Base-by-base conservation (phyloP, 2,797 vertebrate species). In the Gila robusta region DNA sequence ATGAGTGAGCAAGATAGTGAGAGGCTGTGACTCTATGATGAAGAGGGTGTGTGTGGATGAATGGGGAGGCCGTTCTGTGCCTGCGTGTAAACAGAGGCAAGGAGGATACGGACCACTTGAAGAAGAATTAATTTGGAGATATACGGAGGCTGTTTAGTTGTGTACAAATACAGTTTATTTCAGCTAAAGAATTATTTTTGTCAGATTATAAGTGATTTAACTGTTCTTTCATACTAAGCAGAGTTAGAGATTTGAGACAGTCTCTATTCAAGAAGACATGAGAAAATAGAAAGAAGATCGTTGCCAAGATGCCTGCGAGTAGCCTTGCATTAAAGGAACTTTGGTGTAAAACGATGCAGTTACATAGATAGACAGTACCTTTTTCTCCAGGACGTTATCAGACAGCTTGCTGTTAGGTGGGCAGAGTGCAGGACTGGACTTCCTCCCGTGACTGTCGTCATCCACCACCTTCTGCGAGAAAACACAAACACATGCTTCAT, bases 401-500 rank as follows among this genome's bases (percentile, higher is more conserved):
- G 82, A 89, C 35, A 85, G 39, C 56, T 87, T 86, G 82, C 84
- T 79, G 82, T 37, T 74, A 23, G 73, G 21, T 17, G 78, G 79
- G 82, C 87, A 74, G 56, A 79, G 80, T 81, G 84, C 77, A 85
- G 87, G 69, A 64, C 49, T 87, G 66, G 84, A 47, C 84, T 85
- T 91, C 78, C 41, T 80, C 52, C 86, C 76, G 49, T 52, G 76
- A 39, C 49, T 16, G 52, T 83, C 76, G 0, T 91, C 87, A 35
- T 85, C 87, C 66, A 66, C 78, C 32, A 69, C 86, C 89, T 89
- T 84, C 80, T 84, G 74, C 2, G 21, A 56, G 21, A 37, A 90
- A 80, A 90, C 86, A 86, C 56, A 86, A 85, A 86, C 32, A 86
- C 59, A 89, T 83, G 56, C 87, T 44, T 39, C 39, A 54, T 77